A percentile compares a stretch with the other conserved stretches of the same genome.
phyloP scores from a whole-genome alignment of 2,113 vertebrate genomes.

The Hippopotamus amphibius region DNA sequence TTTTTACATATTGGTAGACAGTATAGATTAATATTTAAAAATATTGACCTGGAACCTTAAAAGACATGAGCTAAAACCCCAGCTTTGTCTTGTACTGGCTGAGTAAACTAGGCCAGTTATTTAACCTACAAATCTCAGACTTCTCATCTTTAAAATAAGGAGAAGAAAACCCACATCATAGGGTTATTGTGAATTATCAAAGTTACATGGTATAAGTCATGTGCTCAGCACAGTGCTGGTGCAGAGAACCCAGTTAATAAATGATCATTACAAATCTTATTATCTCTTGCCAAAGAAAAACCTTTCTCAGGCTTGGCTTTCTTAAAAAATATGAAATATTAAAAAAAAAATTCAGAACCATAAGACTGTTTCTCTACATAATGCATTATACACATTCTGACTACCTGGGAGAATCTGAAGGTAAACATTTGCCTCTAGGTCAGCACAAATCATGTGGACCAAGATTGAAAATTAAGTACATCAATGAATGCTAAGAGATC shows the following conservation, averaged over 20 bases:
- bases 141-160: neutral
- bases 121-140: neutral
- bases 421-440: neutral
- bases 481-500: neutral
- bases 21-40: neutral
- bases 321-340: neutral
- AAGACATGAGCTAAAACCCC: neutral
- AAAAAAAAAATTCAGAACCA: neutral
- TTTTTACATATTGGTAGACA: neutral
- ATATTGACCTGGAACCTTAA: neutral
- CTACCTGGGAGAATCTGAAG: neutral
- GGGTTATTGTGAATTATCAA: neutral
- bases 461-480: neutral
- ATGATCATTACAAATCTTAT: neutral
- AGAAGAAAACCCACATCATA: neutral
- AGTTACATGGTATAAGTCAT: neutral
- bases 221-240: neutral
- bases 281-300: neutral
- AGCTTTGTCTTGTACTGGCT: neutral
- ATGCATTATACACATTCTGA: neutral
- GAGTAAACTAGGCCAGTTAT: neutral
- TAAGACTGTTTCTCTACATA: neutral
- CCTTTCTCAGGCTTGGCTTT: neutral
- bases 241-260: neutral
- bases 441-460: neutral